Evolutionary conservation across 2,113 vertebrate genomes (phyloP), one percentile per base, ranked within the genome.

Genomic region (Panthera leo): DNA sequence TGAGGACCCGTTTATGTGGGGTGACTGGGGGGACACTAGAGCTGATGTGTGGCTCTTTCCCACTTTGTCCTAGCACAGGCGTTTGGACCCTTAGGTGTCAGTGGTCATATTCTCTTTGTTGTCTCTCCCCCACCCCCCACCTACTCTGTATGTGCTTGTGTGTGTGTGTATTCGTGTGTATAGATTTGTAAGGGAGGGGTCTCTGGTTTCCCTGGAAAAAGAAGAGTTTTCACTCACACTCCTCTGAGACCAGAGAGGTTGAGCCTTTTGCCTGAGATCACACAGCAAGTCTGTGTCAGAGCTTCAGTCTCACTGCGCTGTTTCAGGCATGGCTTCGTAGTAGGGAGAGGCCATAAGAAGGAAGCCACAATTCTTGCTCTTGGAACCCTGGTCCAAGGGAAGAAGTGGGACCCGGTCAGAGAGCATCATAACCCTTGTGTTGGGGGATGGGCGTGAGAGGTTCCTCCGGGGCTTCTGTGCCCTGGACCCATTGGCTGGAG

Each of bases 271-370:
- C n/a, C 45, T 92, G 78, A 85, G 42, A 23, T 55, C 97, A 86
- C 96, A 91, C 82, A 94, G 95, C 88, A 97, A 36, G 45, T 94
- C 65, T 42, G 36, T 87, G 90, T 96, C 85, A 79, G 58, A 80
- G 29, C n/a, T 96, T 79, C 36, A 18, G 36, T 83, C 42, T 36
- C 6, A 19, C 34, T 12, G 39, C 31, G 10, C 19, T 67, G 42
- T 84, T 87, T 71, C 31, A 70, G 80, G 36, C 75, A 31, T 25
- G 48, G 61, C 87, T 95, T 94, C 82, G 3, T 12, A 36, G 34
- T 6, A 34, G 36, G 10, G 63, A 61, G 63, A 79, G 94, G 71
- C 51, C 34, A 1, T 21, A n/a, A 42, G 23, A 73, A 71, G 34
- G 48, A 84, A 78, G 51, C 63, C 19, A 36, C 25, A 65, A 0